phyloP scores from a whole-genome alignment of 2,888 invertebrate species.

The Nomada ferruginata region DNA sequence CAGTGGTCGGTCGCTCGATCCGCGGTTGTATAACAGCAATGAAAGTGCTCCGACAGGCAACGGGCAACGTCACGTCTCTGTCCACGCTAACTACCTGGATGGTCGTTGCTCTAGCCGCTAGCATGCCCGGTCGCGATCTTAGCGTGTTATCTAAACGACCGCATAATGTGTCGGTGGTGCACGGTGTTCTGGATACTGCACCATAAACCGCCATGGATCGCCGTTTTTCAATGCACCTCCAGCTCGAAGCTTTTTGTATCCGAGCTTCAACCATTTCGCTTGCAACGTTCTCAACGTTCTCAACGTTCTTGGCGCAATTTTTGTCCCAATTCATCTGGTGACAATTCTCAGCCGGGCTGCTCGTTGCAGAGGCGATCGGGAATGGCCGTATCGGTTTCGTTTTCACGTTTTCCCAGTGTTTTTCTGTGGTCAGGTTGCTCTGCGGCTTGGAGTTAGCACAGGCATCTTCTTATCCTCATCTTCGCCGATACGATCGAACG shows the following conservation, averaged over 20 bases:
- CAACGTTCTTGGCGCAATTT: neutral
- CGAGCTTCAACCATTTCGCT: neutral
- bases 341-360: neutral
- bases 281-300: neutral
- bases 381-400: slow-evolving; percentile 20
- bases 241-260: neutral
- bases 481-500: slow-evolving; percentile 5
- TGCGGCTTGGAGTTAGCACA: slow-evolving; percentile 13
- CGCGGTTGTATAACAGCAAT: slow-evolving; percentile 81
- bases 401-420: slow-evolving; percentile 17
- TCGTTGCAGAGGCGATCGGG: neutral
- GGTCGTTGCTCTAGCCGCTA: slow-evolving; percentile 42
- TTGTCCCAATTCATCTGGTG: too few relatives aligned
- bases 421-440: slow-evolving; percentile 26
- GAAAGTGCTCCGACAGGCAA: slow-evolving; percentile 78
- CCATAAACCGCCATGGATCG: neutral
- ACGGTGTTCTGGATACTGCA: slow-evolving; percentile 32
- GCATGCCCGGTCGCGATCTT: slow-evolving; percentile 36
- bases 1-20: slow-evolving; percentile 75
- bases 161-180: slow-evolving; percentile 30
- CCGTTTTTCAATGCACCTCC: too few relatives aligned
- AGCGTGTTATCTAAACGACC: slow-evolving; percentile 45
- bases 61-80: slow-evolving; percentile 67
- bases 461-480: slow-evolving; percentile 13
- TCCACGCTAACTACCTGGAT: slow-evolving; percentile 53